phyloP scores from a whole-genome alignment of 2,113 vertebrate genomes.

The Marcusenius ussheri region DNA sequence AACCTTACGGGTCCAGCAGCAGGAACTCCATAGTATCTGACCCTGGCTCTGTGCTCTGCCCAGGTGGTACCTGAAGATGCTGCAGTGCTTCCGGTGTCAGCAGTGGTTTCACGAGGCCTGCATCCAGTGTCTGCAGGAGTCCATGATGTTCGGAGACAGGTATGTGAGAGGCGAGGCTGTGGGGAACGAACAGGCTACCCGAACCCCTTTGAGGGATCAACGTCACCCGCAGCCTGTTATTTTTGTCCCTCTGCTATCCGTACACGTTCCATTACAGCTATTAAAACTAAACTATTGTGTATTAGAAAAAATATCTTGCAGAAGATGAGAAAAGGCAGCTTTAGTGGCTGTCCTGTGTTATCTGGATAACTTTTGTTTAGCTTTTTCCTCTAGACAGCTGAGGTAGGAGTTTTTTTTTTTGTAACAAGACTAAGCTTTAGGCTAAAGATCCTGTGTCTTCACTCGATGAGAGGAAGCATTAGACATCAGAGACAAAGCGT shows the following conservation, averaged over 20 bases:
- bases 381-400: neutral
- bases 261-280: neutral
- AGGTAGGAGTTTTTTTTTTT: neutral
- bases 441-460: neutral
- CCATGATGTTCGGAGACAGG: constrained; percentile 95
- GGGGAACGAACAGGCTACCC: neutral
- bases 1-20: neutral
- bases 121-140: constrained; percentile 83
- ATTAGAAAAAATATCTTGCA: neutral
- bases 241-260: neutral
- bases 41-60: constrained; percentile 16
- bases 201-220: too few relatives aligned
- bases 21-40: neutral
- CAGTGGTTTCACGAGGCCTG: constrained; percentile 99
- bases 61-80: constrained; percentile 97
- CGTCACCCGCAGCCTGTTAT: neutral
- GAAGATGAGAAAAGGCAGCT: neutral
- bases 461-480: constrained; percentile 6
- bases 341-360: neutral
- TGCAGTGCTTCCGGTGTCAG: constrained; percentile 83
- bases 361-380: neutral
- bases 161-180: constrained; percentile 28
- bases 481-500: constrained; percentile 4
- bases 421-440: neutral
- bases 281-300: neutral